phyloP scores from a whole-genome alignment of 1,140 invertebrate genomes.

The Mamestra configurata region DNA sequence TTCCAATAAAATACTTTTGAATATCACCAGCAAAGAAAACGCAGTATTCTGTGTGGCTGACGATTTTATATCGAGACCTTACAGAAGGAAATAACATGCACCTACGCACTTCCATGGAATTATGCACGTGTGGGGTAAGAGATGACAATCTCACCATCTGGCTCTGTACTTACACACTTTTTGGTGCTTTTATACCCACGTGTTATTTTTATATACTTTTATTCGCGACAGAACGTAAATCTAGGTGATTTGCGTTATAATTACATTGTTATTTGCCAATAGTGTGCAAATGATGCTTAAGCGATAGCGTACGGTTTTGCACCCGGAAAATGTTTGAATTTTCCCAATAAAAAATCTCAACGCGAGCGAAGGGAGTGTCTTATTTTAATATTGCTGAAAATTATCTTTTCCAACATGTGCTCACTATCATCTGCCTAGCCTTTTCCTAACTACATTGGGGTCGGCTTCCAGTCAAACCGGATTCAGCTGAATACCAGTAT shows the following conservation, averaged over 20 bases:
- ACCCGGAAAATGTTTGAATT: not conserved
- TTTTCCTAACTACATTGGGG: no score
- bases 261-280: not conserved
- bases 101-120: conserved; percentile 47
- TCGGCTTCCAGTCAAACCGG: no score
- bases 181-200: not conserved
- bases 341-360: conserved; percentile 40
- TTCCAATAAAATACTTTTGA: not conserved
- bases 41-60: not conserved
- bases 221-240: not conserved
- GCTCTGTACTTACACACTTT: not conserved
- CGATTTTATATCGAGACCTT: conserved; percentile 18
- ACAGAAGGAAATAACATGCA: conserved; percentile 26
- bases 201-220: conserved; percentile 20
- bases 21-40: conserved; percentile 26
- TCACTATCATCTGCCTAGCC: no score
- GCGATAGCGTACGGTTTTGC: not conserved
- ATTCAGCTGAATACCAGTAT: no score
- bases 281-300: not conserved
- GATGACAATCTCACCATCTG: conserved; percentile 18
- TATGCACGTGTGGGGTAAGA: conserved; percentile 30
- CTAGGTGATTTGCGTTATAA: not conserved
- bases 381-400: not conserved
- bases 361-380: not conserved
- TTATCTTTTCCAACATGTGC: not conserved